Conservation (phyloP, 2,113 vertebrate species). For the Xenopus laevis region DNA sequence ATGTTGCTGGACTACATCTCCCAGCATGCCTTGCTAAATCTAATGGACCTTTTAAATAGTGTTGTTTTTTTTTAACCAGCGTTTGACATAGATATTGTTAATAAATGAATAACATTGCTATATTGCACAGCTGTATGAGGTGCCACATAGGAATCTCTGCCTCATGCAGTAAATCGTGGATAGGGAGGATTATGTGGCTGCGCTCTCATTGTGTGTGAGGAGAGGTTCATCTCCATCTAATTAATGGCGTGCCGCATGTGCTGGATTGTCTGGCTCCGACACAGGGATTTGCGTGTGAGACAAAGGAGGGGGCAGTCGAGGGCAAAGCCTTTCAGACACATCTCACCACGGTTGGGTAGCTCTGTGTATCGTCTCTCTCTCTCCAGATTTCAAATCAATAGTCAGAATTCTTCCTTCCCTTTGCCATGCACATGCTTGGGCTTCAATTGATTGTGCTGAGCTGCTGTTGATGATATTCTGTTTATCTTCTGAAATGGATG, state of each 20-base stretch:
- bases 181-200: not conserved
- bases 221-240: slow-evolving; percentile 13
- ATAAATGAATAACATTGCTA: not conserved
- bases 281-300: slow-evolving; percentile 18
- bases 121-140: not conserved
- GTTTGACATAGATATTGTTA: not conserved
- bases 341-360: slow-evolving; percentile 28
- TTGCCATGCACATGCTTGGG: slow-evolving; percentile 20
- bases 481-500: not conserved
- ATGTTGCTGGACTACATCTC: too few species aligned
- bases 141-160: too few species aligned
- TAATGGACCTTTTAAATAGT: too few species aligned
- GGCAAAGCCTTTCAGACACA: slow-evolving; percentile 35
- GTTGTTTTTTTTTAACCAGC: too few species aligned
- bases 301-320: slow-evolving; percentile 29
- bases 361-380: slow-evolving; percentile 8
- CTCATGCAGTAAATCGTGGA: too few species aligned
- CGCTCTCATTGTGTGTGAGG: not conserved
- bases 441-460: slow-evolving; percentile 13
- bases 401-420: slow-evolving; percentile 20
- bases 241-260: slow-evolving; percentile 22
- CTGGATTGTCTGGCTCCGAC: slow-evolving; percentile 21
- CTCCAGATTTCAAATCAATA: slow-evolving; percentile 27
- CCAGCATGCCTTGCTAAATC: too few species aligned
- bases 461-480: slow-evolving; percentile 25